Percentiles rank a stretch among this genome's conserved stretches.
Conservation (phyloP, 2,888 invertebrate genomes). For the Ceraclea dissimilis region DNA sequence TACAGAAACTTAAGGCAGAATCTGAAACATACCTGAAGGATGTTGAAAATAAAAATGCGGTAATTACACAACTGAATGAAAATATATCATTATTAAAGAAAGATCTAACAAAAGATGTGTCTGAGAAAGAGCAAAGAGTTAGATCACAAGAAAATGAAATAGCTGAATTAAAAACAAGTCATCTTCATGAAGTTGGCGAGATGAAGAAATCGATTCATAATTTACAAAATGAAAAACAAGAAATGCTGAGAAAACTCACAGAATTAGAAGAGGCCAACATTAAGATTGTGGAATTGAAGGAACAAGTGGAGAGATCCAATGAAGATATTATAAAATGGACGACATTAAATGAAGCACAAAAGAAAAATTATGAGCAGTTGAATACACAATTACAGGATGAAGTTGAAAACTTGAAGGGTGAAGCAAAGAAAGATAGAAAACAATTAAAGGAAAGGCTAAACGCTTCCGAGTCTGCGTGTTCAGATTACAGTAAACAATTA, state of each 20-base stretch:
- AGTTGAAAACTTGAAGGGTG: constrained; percentile 42
- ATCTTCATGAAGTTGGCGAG: constrained; percentile 20
- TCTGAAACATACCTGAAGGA: constrained; percentile 14
- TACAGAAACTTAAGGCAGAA: constrained; percentile 23
- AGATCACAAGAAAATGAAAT: constrained; percentile 21
- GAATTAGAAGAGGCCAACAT: constrained; percentile 37
- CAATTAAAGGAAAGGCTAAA: constrained; percentile 52
- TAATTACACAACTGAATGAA: constrained; percentile 31
- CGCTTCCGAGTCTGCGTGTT: constrained; percentile 41
- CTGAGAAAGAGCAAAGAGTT: constrained; percentile 16
- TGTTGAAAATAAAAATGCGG: constrained; percentile 20
- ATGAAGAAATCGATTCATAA: constrained; percentile 19
- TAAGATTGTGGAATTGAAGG: constrained; percentile 40
- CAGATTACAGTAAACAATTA: constrained; percentile 38
- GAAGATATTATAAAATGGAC: constrained; percentile 41
- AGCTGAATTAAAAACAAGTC: constrained; percentile 15
- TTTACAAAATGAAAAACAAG: constrained; percentile 32
- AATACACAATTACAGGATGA: constrained; percentile 41
- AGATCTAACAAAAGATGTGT: constrained; percentile 30
- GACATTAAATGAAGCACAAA: constrained; percentile 44
- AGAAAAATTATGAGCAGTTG: constrained; percentile 43
- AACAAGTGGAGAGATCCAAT: constrained; percentile 40
- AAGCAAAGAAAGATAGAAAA: constrained; percentile 44
- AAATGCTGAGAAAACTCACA: constrained; percentile 35
- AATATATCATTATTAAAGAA: constrained; percentile 40